phyloP scores from a whole-genome alignment of 2,888 invertebrate species.

The Gymnosoma rotundatum region DNA sequence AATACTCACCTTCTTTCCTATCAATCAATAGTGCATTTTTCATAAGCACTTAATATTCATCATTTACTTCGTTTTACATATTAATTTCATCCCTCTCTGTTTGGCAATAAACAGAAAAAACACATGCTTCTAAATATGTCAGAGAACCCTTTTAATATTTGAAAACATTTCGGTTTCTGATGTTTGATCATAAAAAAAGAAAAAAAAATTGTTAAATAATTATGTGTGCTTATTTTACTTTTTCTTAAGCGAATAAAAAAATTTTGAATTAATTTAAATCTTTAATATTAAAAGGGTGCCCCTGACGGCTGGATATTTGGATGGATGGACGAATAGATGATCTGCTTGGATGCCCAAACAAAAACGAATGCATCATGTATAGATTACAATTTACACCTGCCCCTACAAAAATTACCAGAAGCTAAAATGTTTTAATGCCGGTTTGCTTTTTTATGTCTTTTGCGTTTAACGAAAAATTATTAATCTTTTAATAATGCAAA shows the following conservation, averaged over 20 bases:
- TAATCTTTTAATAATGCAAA: constrained; percentile 62
- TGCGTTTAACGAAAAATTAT: constrained; percentile 8
- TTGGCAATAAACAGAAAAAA: constrained; percentile 6
- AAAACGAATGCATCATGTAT: constrained; percentile 41
- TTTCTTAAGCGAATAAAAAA: constrained; percentile 32
- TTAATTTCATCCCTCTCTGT: constrained; percentile 5
- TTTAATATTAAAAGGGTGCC: constrained; percentile 67
- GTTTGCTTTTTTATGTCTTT: not conserved
- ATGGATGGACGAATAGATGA: constrained; percentile 28
- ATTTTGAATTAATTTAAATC: constrained; percentile 69
- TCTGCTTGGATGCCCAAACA: constrained; percentile 40
- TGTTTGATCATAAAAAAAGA: constrained; percentile 43
- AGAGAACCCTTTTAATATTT: constrained; percentile 49
- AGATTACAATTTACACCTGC: constrained; percentile 59
- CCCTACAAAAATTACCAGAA: constrained; percentile 44
- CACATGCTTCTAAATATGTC: constrained; percentile 20
- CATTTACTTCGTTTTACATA: not conserved
- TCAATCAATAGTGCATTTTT: constrained; percentile 74
- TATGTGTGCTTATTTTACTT: not conserved
- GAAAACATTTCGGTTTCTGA: constrained; percentile 31
- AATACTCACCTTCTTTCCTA: constrained; percentile 66
- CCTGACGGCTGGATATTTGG: constrained; percentile 40
- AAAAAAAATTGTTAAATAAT: constrained; percentile 16
- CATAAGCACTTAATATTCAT: constrained; percentile 74
- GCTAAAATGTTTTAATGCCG: constrained; percentile 1